phyloP scores from a whole-genome alignment of 2,113 vertebrate genomes.

The Crypturellus undulatus region DNA sequence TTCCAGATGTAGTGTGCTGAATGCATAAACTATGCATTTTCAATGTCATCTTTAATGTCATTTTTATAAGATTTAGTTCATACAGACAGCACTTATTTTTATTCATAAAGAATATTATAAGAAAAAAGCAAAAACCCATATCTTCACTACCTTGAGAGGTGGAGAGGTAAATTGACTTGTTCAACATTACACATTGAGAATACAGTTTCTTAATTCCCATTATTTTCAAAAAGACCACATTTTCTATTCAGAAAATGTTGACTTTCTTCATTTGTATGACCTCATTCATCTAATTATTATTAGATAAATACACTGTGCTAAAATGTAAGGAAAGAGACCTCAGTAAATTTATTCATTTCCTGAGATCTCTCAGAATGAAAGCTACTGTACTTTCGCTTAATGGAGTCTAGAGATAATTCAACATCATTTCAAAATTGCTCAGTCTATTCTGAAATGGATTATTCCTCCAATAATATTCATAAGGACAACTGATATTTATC shows the following conservation, averaged over 20 bases:
- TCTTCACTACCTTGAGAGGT: neutral
- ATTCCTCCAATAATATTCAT: neutral
- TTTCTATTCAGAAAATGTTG: neutral
- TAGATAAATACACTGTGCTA: neutral
- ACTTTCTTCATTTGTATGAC: neutral
- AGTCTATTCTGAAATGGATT: neutral
- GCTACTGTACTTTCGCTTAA: neutral
- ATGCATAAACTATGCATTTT: neutral
- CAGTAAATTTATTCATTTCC: neutral
- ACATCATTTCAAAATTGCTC: neutral
- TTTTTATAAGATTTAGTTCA: neutral
- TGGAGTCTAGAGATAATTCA: neutral
- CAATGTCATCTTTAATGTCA: neutral
- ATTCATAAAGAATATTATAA: neutral
- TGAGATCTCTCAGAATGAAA: neutral
- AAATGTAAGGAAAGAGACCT: neutral
- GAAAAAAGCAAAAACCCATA: neutral
- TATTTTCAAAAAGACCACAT: neutral
- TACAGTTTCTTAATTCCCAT: neutral
- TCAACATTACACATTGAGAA: neutral
- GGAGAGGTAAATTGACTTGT: neutral
- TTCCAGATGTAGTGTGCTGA: neutral
- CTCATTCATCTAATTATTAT: neutral
- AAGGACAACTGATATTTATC: neutral
- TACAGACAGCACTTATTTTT: neutral